phyloP scores from a whole-genome alignment of 53 echinoderm and acorn worm genomes.

The Crossaster papposus region DNA sequence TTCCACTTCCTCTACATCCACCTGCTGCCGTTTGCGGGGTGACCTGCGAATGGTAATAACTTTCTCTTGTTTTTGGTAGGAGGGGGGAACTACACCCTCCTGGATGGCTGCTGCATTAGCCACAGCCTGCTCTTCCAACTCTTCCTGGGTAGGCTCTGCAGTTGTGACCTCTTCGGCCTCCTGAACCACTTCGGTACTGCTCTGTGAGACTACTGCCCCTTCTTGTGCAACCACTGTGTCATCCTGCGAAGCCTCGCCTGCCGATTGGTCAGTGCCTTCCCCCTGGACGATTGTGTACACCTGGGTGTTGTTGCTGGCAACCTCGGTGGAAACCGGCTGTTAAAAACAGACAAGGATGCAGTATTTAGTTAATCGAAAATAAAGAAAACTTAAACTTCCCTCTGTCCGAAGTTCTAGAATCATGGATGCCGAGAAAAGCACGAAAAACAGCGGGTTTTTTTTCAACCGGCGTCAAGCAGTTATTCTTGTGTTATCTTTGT shows the following conservation, averaged over 20 bases:
- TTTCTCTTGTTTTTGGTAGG: slow-evolving; percentile 40
- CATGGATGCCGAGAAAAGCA: too few species aligned
- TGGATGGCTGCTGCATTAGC: slow-evolving; percentile 59
- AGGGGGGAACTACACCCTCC: slow-evolving; percentile 35
- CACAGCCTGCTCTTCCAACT: slow-evolving; percentile 52
- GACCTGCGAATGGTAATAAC: slow-evolving; percentile 46
- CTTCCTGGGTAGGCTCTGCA: slow-evolving; percentile 38
- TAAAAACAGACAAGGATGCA: not conserved
- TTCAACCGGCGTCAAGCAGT: too few species aligned
- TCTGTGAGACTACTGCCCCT: slow-evolving; percentile 5
- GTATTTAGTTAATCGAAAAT: not conserved
- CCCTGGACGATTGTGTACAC: slow-evolving; percentile 95
- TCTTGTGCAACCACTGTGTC: slow-evolving; percentile 43
- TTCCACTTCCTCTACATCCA: slow-evolving; percentile 40
- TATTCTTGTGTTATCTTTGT: too few species aligned
- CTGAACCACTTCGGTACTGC: slow-evolving; percentile 29
- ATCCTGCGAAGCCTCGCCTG: slow-evolving; percentile 30
- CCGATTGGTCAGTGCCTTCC: slow-evolving; percentile 61
- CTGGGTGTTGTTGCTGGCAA: slow-evolving; percentile 69
- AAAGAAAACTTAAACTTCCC: not conserved
- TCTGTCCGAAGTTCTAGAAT: too few species aligned
- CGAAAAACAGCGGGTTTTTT: too few species aligned
- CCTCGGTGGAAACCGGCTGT: slow-evolving; percentile 61
- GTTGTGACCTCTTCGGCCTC: slow-evolving; percentile 44
- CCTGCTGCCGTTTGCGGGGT: slow-evolving; percentile 25